Base-by-base conservation (phyloP, 2,113 vertebrate genomes). In the Nibea coibor region DNA sequence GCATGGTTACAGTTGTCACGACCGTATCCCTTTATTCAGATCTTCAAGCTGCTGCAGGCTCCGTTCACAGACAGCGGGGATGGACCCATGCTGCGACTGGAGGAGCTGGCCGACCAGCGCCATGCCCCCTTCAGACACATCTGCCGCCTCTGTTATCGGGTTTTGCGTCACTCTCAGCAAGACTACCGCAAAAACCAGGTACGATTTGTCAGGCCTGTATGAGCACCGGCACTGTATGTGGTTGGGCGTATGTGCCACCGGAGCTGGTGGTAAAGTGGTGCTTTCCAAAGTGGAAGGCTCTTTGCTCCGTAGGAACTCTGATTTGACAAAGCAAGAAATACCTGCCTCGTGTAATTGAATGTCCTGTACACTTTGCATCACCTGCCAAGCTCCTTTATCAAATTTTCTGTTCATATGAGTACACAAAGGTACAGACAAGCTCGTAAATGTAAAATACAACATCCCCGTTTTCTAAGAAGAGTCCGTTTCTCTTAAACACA, bases 121-220 rank as follows among this genome's bases (percentile, higher is more conserved):
- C 98, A 99, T 0, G 97, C 98, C 1, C 98, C 98, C 0, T 99
- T 99, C 93, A 93, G 98, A 8, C 98, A 99, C 87, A 99, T 99
- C 73, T 99, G 98, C 83, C 93, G 98, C 6, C 95, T 99, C 3
- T 99, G 98, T 92, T 99, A 99, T 93, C 90, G 98, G 3, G 98
- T 99, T 39, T 92, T 99, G 50, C 94, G 98, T 8, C 98, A 99
- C 85, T 99, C 98, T 0, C 98, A 99, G 94, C 98, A 99, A 88
- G 98, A 99, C 93, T 99, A 99, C 91, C 93, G 98, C 58, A 99
- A 99, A 90, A 99, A 99, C 85, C 98, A 99, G 97, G 98, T 99
- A 58, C 20, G 35, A 12, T n/a, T 39, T 26, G 10, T 59, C 22
- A 43, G 48, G 9, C 43, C 64, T 71, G 19, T 26, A 31, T 47